phyloP scores from a whole-genome alignment of 2,113 vertebrate species.

The Isurus oxyrinchus region DNA sequence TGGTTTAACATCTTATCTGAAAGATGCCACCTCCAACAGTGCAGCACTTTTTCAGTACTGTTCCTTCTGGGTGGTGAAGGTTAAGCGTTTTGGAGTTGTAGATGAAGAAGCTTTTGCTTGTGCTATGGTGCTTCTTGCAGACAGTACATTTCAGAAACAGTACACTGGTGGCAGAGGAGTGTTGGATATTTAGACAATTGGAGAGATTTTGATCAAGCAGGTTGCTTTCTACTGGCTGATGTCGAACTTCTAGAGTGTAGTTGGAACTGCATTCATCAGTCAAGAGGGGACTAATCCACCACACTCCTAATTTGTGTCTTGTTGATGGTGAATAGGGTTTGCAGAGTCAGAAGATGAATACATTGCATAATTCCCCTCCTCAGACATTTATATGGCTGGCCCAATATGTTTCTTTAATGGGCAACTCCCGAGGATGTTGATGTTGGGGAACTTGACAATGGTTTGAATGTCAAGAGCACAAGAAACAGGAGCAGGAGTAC shows the following conservation, averaged over 20 bases:
- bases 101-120: not conserved
- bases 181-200: not conserved
- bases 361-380: not conserved
- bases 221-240: not conserved
- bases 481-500: not conserved
- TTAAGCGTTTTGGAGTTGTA: not conserved
- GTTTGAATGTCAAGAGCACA: not conserved
- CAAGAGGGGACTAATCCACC: not conserved
- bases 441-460: not conserved
- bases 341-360: not conserved
- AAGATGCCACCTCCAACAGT: not conserved
- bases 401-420: not conserved
- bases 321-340: not conserved
- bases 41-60: not conserved
- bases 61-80: not conserved
- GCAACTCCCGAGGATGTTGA: not conserved
- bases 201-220: not conserved
- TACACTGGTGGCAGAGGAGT: too few relatives aligned
- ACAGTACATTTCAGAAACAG: too few relatives aligned
- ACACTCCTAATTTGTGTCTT: not conserved
- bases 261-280: not conserved
- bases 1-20: not conserved
- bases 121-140: not conserved
- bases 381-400: not conserved
- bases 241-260: not conserved